These are phyloP conservation scores for Sebastes itinus DNA, from an alignment of 2,797 vertebrate species.

Conservation along the genomic window DNA sequence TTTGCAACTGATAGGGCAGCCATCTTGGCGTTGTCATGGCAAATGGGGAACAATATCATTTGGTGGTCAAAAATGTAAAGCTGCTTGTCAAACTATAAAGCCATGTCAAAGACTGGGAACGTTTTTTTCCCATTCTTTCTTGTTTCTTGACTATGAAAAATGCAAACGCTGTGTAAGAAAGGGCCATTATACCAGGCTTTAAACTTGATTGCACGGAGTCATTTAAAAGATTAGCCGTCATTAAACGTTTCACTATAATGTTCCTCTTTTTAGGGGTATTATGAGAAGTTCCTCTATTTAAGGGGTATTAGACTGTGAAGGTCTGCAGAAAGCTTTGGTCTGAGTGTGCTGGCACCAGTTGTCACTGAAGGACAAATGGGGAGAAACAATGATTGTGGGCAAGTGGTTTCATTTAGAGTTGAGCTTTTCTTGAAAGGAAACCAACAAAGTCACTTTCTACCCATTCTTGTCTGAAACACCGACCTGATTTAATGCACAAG, in stretches of 20 bases:
- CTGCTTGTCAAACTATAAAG: constrained; percentile 10
- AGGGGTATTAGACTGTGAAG: constrained; percentile 40
- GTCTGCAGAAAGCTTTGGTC: constrained; percentile 34
- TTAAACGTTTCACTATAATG: constrained; percentile 66
- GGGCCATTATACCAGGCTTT: constrained; percentile 52
- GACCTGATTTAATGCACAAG: background rate
- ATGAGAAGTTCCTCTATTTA: constrained; percentile 39
- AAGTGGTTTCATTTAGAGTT: constrained; percentile 15
- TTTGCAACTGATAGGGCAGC: constrained; percentile 10
- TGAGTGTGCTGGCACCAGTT: constrained; percentile 38
- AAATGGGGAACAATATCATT: constrained; percentile 32
- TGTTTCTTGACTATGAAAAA: constrained; percentile 42
- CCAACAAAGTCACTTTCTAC: constrained; percentile 1
- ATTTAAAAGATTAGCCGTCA: constrained; percentile 71
- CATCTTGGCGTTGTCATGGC: background rate
- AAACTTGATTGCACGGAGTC: constrained; percentile 68
- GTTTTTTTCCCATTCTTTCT: background rate
- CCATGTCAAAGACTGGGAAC: constrained; percentile 31
- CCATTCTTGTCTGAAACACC: background rate
- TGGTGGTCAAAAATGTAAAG: constrained; percentile 30
- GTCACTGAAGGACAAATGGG: background rate
- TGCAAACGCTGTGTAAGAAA: constrained; percentile 46
- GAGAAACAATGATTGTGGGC: constrained; percentile 7
- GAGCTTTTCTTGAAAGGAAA: background rate
- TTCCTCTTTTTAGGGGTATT: constrained; percentile 46